Base-by-base conservation (phyloP, 1,140 invertebrate genomes). In the Oncopodura yosiiana region DNA sequence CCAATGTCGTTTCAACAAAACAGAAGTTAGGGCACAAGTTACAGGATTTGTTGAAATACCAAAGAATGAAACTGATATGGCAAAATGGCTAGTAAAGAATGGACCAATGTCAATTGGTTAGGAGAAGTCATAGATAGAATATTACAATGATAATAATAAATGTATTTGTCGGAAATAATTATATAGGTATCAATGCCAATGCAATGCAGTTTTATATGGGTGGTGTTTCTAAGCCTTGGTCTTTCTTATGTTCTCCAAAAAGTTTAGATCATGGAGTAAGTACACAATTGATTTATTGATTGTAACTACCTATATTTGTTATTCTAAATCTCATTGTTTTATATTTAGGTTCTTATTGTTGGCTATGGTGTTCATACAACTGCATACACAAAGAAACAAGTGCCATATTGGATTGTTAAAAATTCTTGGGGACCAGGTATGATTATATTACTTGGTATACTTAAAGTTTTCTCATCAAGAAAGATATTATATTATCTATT, bases 51-150 rank as follows among this genome's bases (percentile, higher is more conserved):
- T 97, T 1, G 91, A 94, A 67, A 84, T 99, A 44, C 84, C 90
- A 8, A 76, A 79, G 16, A 81, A 98, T 73, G 95, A 99, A 72
- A 82, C 78, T 0, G 79, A 90, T 64, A 95, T 99, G 81, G 87
- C 89, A 14, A 81, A 87, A 60, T 98, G 90, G 88, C 74, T 98
- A 0, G 76, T 84, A 2, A 69, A 81, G 59, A 91, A 97, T 73
- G 94, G 94, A 34, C 94, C 94, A 0, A 92, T 99, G 60, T 91
- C 93, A 11, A 94, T 99, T 70, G 94, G 86, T n/a, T n/a, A n/a
- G n/a, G n/a, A n/a, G n/a, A n/a, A n/a, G n/a, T n/a, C 18, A n/a
- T n/a, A n/a, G n/a, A n/a, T n/a, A n/a, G n/a, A n/a, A n/a, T n/a
- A n/a, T n/a, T n/a, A n/a, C n/a, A n/a, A n/a, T n/a, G n/a, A n/a